Percentiles rank a stretch among this genome's conserved stretches.
phyloP scores from a whole-genome alignment of 1,140 invertebrate genomes.

The Phymastichus coffea region DNA sequence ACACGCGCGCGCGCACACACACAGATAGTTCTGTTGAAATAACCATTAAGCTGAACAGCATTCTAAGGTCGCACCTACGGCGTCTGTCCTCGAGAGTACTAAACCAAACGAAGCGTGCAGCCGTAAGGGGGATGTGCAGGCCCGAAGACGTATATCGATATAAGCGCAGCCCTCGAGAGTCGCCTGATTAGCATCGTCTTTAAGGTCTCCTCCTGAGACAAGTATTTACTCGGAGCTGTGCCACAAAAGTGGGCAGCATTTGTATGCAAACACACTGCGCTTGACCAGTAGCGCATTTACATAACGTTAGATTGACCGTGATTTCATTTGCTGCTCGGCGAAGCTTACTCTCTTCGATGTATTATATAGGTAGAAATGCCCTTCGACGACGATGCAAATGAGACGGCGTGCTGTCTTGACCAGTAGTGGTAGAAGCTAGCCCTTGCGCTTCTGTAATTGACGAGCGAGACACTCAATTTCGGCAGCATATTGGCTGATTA shows the following conservation, averaged over 20 bases:
- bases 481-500: conserved; percentile 7
- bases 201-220: conserved; percentile 36
- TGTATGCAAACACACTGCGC: conserved; percentile 55
- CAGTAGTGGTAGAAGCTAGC: no score
- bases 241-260: no score
- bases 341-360: conserved; percentile 28
- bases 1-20: no score
- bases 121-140: not conserved
- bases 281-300: conserved; percentile 51
- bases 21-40: not conserved
- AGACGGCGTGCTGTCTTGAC: not conserved
- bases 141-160: conserved; percentile 14
- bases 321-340: conserved; percentile 48
- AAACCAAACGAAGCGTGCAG: conserved; percentile 47
- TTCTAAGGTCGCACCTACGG: not conserved
- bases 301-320: conserved; percentile 57
- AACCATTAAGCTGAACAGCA: conserved; percentile 15
- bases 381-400: conserved; percentile 30
- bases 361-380: not conserved
- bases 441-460: conserved; percentile 9
- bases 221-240: conserved; percentile 36
- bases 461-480: conserved; percentile 24
- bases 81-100: conserved; percentile 20
- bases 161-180: not conserved
- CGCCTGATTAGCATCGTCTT: conserved; percentile 52